Evolutionary conservation across 2,888 invertebrate genomes (phyloP), one percentile per base, ranked within the genome.

Genomic region (Andrena dorsata): DNA sequence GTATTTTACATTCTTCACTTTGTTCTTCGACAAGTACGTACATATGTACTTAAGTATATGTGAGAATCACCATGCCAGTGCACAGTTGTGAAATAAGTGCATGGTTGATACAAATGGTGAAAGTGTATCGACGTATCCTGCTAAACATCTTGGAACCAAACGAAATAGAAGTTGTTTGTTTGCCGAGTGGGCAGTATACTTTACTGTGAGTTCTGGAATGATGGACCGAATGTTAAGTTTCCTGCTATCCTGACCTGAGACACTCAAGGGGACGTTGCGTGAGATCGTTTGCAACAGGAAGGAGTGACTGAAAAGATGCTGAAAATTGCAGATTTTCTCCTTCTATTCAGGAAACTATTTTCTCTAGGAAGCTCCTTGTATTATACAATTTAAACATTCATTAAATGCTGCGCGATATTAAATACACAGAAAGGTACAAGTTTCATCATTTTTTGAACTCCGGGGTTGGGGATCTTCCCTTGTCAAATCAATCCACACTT

Each of bases 291-390:
- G 23, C 41, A 47, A 64, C 71, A 56, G 71, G 63, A 76, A 56
- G 32, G 23, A 32, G 35, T 66, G 41, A 30, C 30, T 56, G 13
- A 47, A 76, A 56, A 76, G 64, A 58, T 76, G 56, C 63, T 76
- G 71, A 32, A 76, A 64, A 76, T 76, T 70, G 71, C 30, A 76
- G 53, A 56, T 70, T 76, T 79, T 64, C 66, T 58, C 35, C 23
- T 76, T 51, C 64, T n/a, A 10, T 47, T 69, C 47, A 65, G 65
- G 53, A 63, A 70, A 20, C 35, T 53, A 30, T 58, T 65, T 28
- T n/a, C 63, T n/a, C n/a, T 30, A 56, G 56, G 4, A 56, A 26
- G 26, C 56, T 26, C 4, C 23, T 56, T 1, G 1, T 23, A 26
- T 26, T 56, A 32, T 35, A 32, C 20, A 61, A 32, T n/a, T 20